Evolutionary conservation across 1,140 invertebrate genomes (phyloP), one percentile per base, ranked within the genome.

Genomic region (Uloborus diversus): DNA sequence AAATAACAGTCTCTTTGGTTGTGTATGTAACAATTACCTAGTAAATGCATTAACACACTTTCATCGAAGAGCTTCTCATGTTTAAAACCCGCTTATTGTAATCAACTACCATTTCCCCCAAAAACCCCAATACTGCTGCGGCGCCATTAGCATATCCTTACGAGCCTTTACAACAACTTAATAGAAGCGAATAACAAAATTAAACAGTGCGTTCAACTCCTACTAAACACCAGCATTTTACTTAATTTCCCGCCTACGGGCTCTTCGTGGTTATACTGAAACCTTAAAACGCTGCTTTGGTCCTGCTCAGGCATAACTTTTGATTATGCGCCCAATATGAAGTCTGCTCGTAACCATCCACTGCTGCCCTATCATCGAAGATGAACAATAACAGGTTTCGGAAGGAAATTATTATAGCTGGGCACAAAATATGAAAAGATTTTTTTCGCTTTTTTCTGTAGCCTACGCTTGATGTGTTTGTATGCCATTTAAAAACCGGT

Each of bases 321-420:
- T n/a, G n/a, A 42, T 42, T 42, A 42, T 42, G 17, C 37, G 9
- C 37, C 37, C 17, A 9, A 9, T 9, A 42, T 42, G 37, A 42
- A 42, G 37, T 13, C 17, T 42, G 37, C 37, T 42, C 17, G 9
- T 42, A 42, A 42, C 9, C 37, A 13, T 42, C 17, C 9, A 17
- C 17, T 9, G n/a, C n/a, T n/a, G n/a, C n/a, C n/a, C n/a, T n/a
- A n/a, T n/a, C n/a, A n/a, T n/a, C n/a, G n/a, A n/a, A n/a, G 20
- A 20, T n/a, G 51, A 30, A 51, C 69, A 71, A 71, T 71, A 71
- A 71, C 69, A 71, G 53, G 56, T 71, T 71, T 17, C 37, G 64
- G 13, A 32, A 35, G 9, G n/a, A 56, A 69, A 69, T 69, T 69
- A 69, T 69, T 69, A 69, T 56, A 69, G 27, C 27, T n/a, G n/a